Evolutionary conservation across 1,140 invertebrate species (phyloP).

Genomic region (Pinna nobilis): DNA sequence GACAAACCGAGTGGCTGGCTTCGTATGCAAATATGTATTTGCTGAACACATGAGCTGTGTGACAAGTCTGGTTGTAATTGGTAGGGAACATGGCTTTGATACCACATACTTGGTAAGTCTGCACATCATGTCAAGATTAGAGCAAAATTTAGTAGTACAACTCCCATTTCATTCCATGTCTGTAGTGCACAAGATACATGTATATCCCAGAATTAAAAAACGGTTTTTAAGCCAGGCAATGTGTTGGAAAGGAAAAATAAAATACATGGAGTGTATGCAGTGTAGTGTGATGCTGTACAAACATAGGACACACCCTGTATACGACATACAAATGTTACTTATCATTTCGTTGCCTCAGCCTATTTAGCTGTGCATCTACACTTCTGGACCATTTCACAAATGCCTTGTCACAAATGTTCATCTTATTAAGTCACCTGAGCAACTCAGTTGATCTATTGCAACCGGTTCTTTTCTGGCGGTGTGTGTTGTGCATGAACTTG

Average conservation of each 20-base stretch:
- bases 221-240: background rate
- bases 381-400: too few species aligned
- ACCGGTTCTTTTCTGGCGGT: too few species aligned
- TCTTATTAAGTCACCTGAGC: too few species aligned
- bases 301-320: background rate
- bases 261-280: background rate
- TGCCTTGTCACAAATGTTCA: too few species aligned
- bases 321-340: too few species aligned
- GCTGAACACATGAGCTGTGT: slow-evolving; percentile 72
- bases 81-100: slow-evolving; percentile 58
- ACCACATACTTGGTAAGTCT: slow-evolving; percentile 67
- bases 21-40: slow-evolving; percentile 71
- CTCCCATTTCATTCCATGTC: slow-evolving; percentile 5
- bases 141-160: background rate
- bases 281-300: background rate
- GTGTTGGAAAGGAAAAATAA: background rate
- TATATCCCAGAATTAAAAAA: background rate
- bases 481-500: too few species aligned
- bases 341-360: too few species aligned
- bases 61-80: slow-evolving; percentile 70
- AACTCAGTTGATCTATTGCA: too few species aligned
- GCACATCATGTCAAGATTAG: background rate
- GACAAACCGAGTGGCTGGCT: slow-evolving; percentile 74
- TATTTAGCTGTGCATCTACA: too few species aligned
- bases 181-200: background rate